Conservation (phyloP, 2,113 vertebrate species). For the Clarias gariepinus region DNA sequence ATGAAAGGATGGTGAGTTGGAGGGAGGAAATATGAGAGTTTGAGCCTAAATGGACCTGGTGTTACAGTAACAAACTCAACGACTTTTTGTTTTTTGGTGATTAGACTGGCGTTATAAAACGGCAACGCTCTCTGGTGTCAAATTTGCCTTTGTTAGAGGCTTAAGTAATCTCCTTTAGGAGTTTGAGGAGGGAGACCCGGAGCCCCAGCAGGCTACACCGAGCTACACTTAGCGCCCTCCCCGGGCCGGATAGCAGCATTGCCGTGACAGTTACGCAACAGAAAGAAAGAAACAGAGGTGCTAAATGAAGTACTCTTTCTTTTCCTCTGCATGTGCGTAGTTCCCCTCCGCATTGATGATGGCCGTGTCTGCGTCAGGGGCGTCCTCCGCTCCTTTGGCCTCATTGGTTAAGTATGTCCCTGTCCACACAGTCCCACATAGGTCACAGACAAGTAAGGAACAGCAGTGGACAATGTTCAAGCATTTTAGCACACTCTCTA, state of each 20-base stretch:
- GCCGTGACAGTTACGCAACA: slow-evolving; percentile 61
- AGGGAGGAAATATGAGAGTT: slow-evolving; percentile 36
- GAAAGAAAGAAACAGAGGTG: slow-evolving; percentile 67
- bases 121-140: slow-evolving; percentile 72
- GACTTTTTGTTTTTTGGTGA: slow-evolving; percentile 64
- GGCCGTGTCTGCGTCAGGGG: slow-evolving; percentile 96
- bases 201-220: slow-evolving; percentile 55
- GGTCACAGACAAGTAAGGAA: slow-evolving; percentile 56
- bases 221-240: slow-evolving; percentile 59
- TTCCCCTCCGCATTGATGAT: slow-evolving; percentile 99
- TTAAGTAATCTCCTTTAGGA: slow-evolving; percentile 61
- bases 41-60: slow-evolving; percentile 59
- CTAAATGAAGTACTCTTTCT: slow-evolving; percentile 99
- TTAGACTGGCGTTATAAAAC: slow-evolving; percentile 68
- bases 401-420: slow-evolving; percentile 99
- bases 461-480: slow-evolving; percentile 51
- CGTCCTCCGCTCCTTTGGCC: slow-evolving; percentile 98
- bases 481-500: slow-evolving; percentile 51
- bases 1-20: slow-evolving; percentile 25
- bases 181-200: slow-evolving; percentile 50
- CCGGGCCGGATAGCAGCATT: slow-evolving; percentile 48
- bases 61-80: slow-evolving; percentile 59
- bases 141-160: slow-evolving; percentile 79
- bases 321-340: slow-evolving; percentile 97
- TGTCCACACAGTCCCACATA: slow-evolving; percentile 62